Base-by-base conservation (phyloP, 2,113 vertebrate genomes). In the Trinectes maculatus region DNA sequence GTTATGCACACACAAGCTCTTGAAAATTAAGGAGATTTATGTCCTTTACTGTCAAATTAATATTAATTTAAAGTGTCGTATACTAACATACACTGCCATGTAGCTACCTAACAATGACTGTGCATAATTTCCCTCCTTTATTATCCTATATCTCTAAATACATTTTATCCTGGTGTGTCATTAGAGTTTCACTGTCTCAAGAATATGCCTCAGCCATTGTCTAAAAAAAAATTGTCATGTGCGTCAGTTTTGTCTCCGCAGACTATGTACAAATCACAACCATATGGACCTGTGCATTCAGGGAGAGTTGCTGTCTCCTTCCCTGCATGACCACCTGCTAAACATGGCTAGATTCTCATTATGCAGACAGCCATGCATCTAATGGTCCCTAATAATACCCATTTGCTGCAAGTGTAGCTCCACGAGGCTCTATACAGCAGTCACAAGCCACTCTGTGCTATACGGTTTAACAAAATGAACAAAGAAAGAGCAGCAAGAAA, bases 261-360 rank as follows among this genome's bases (percentile, higher is more conserved):
- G 86, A 83, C 84, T 89, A 85, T 57, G 82, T 47, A 62, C 71
- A 74, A 77, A 71, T 76, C 18, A 44, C 80, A 89, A 87, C 80
- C 90, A 91, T 88, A 91, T 87, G 91, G 88, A 74, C 77, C 59
- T 80, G 71, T 78, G 80, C 80, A 74, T 83, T 54, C 85, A 88
- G 90, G 90, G 89, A 88, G 87, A 70, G 61, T 33, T n/a, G 22
- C 73, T 47, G 82, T 78, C 77, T 75, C 74, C 56, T 85, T 79
- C 74, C 79, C 79, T 66, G 44, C 65, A 61, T 3, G 64, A 84
- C 85, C 92, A 92, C 89, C 91, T 92, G 91, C 88, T 89, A 79
- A 83, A 89, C 74, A 89, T 92, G 90, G 92, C 88, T 62, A 13
- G 26, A 63, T 74, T 91, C 88, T 87, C 86, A 85, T 87, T 84